Percentiles rank a stretch among this genome's conserved stretches.
Conservation (phyloP, 2,888 invertebrate genomes). For the Lymantria dispar region DNA sequence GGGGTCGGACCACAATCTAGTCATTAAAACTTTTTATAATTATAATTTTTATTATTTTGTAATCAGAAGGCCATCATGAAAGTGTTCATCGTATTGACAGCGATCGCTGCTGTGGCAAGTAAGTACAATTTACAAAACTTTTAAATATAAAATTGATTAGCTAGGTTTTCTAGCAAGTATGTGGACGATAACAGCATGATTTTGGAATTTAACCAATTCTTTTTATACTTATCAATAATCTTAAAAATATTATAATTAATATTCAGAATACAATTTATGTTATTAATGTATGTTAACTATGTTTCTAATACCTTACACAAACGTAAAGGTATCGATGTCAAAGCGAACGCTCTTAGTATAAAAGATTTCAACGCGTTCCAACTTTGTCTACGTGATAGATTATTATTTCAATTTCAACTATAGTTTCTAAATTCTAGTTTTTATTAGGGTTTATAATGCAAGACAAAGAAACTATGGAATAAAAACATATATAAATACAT, state of each 20-base stretch:
- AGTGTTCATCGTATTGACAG: slow-evolving; percentile 77
- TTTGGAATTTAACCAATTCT: too few species aligned
- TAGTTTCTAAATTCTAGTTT: too few species aligned
- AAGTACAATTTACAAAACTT: slow-evolving; percentile 45
- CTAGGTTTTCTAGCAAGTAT: too few species aligned
- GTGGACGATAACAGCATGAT: too few species aligned
- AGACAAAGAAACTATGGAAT: too few species aligned
- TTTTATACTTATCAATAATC: too few species aligned
- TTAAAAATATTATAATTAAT: too few species aligned
- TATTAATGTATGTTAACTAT: too few species aligned
- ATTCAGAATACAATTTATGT: too few species aligned
- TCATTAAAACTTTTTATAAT: slow-evolving; percentile 56
- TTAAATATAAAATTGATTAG: background rate
- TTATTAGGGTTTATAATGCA: too few species aligned
- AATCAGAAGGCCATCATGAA: slow-evolving; percentile 73
- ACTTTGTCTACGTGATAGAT: background rate
- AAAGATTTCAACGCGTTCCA: slow-evolving; percentile 52
- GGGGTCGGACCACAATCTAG: slow-evolving; percentile 76
- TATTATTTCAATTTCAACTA: background rate
- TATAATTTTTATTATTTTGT: slow-evolving; percentile 51
- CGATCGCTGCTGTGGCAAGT: slow-evolving; percentile 74
- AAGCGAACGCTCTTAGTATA: slow-evolving; percentile 18
- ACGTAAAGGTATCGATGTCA: slow-evolving; percentile 3
- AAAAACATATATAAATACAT: too few species aligned
- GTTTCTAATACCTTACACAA: slow-evolving; percentile 12